Conservation (phyloP, 2,113 vertebrate genomes). For the Dascyllus trimaculatus region DNA sequence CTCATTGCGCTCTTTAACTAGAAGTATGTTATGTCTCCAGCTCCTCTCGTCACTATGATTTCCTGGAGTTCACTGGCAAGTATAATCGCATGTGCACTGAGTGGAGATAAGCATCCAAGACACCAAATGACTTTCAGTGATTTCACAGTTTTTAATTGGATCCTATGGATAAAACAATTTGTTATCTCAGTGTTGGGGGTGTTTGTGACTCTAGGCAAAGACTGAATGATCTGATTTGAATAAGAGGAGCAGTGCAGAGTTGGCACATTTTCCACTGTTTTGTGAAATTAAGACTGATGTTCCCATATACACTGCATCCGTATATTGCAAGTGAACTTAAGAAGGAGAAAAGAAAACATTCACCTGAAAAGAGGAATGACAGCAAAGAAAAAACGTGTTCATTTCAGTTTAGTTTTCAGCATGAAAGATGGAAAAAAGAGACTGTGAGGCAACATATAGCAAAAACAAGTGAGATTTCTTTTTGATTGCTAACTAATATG, state of each 20-base stretch:
- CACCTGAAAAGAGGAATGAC: not conserved
- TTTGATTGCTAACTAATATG: too few relatives aligned
- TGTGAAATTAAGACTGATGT: constrained; percentile 22
- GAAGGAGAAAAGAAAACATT: not conserved
- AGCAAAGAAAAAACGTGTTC: not conserved
- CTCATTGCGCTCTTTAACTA: constrained; percentile 41
- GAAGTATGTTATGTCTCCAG: constrained; percentile 31
- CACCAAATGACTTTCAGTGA: constrained; percentile 71
- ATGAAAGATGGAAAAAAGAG: not conserved
- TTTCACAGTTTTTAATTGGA: constrained; percentile 82
- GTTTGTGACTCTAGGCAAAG: constrained; percentile 65
- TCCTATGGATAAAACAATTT: constrained; percentile 76
- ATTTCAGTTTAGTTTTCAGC: not conserved
- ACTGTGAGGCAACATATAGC: too few relatives aligned
- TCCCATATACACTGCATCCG: constrained; percentile 4
- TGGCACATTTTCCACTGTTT: constrained; percentile 36
- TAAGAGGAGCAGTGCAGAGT: constrained; percentile 30
- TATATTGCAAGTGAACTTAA: not conserved
- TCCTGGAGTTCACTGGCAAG: constrained; percentile 59
- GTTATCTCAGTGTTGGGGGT: constrained; percentile 64
- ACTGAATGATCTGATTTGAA: constrained; percentile 58
- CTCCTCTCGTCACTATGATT: constrained; percentile 45
- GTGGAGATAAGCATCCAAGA: constrained; percentile 70
- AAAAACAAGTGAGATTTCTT: too few relatives aligned
- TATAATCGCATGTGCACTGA: constrained; percentile 68